Evolutionary conservation across 2,797 vertebrate species (phyloP), one percentile per base, ranked within the genome.

Genomic region (Tragopan temminckii): DNA sequence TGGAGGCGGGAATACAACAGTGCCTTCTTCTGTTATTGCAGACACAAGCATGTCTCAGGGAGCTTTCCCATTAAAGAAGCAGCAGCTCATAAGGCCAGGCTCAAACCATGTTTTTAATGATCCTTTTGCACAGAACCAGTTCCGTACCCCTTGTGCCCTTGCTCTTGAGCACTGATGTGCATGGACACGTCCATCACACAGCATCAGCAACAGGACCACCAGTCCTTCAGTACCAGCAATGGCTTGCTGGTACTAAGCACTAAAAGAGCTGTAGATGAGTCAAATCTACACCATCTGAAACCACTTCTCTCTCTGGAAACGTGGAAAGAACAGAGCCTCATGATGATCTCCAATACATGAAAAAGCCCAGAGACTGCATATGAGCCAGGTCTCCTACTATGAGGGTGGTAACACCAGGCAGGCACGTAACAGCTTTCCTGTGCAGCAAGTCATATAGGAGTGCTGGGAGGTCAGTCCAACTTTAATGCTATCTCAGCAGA

Each of bases 11-110:
- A 85, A 69, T 20, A 42, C 8, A 10, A 42, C 59, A 50, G 16
- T 78, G 66, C 81, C 58, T 89, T 63, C 64, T 85, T 50, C 45
- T 68, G 58, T 83, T 94, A 92, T 55, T 80, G 94, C 72, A 93
- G 58, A 91, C 62, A 83, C 45, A 52, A 55, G 29, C 1, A 0
- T 20, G 35, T 90, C 74, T 85, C 67, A 40, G 18, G 25, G 76
- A 75, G 71, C 53, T 71, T 74, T 68, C 58, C 40, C 50, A 19
- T 62, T 83, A 87, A 58, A 80, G 71, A 14, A 77, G 82, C 40
- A 86, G 64, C 58, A 53, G 43, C 59, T 3, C 1, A 31, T 17
- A 48, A 89, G 16, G 24, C 52, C 66, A 74, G 57, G 7, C 19
- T 70, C 21, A 40, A 92, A 74, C n/a, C 33, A 18, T 9, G 18